Percentiles rank a stretch among this genome's conserved stretches.
phyloP scores from a whole-genome alignment of 2,888 invertebrate genomes.

The Cosmia trapezina region DNA sequence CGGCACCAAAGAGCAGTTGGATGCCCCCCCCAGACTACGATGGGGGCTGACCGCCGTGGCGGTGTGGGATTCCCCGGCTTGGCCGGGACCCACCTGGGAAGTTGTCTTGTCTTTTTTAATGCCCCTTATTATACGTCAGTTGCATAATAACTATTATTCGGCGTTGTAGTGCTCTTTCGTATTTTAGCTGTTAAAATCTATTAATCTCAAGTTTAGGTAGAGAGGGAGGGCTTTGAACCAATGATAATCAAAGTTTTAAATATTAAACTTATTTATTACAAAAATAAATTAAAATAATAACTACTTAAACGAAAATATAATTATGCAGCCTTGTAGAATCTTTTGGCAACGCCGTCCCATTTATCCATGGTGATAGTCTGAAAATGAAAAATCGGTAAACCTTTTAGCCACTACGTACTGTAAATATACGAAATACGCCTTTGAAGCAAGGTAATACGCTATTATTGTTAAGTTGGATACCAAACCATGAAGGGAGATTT shows the following conservation, averaged over 20 bases:
- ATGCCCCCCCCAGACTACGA: too few species aligned
- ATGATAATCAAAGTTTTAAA: background rate
- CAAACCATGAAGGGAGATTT: background rate
- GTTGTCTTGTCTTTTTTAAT: too few species aligned
- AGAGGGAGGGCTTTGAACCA: background rate
- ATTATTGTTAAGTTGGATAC: background rate
- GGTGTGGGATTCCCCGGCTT: too few species aligned
- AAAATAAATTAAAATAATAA: slow-evolving; percentile 32
- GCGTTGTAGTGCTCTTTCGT: background rate
- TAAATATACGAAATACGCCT: background rate
- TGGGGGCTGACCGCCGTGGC: too few species aligned
- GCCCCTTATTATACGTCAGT: too few species aligned
- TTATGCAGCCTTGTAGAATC: slow-evolving; percentile 66
- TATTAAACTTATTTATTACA: slow-evolving; percentile 20
- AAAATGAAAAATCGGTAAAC: slow-evolving; percentile 2
- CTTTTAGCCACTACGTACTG: background rate
- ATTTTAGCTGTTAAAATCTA: background rate
- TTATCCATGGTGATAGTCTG: slow-evolving; percentile 66
- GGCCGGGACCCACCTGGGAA: too few species aligned
- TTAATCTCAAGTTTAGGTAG: background rate
- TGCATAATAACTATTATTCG: too few species aligned
- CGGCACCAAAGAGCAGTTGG: too few species aligned
- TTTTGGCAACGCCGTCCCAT: slow-evolving; percentile 70
- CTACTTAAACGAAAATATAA: slow-evolving; percentile 13
- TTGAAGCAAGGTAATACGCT: background rate